These are phyloP conservation scores for Panulirus ornatus DNA, from an alignment of 1,140 invertebrate species.

Conservation along the genomic window DNA sequence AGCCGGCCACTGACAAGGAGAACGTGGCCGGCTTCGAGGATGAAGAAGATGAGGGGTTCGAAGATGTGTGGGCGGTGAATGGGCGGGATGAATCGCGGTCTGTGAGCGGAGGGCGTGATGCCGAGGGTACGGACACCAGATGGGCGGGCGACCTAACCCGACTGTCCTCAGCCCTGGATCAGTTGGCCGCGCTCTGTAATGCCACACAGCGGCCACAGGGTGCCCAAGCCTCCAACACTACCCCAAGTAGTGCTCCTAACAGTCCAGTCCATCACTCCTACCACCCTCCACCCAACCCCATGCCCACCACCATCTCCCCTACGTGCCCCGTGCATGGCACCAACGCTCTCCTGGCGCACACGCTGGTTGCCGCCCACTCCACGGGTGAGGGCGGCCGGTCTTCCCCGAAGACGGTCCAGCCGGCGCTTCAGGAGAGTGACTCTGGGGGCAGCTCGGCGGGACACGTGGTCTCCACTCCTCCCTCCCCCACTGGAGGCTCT, in stretches of 20 bases:
- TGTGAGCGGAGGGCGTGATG: conserved; percentile 33
- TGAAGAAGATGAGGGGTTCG: conserved; percentile 66
- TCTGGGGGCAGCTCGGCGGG: conserved; percentile 58
- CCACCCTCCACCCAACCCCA: conserved; percentile 37
- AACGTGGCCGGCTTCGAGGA: conserved; percentile 39
- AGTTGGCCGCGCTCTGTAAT: conserved; percentile 62
- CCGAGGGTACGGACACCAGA: conserved; percentile 35
- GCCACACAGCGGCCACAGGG: conserved; percentile 50
- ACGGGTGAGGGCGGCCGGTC: conserved; percentile 19
- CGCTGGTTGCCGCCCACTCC: neutral
- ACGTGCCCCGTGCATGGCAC: conserved; percentile 61
- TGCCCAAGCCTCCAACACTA: neutral
- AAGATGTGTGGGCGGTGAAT: conserved; percentile 60
- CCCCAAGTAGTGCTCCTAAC: neutral
- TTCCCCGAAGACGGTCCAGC: conserved; percentile 9
- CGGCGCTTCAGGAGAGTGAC: conserved; percentile 42
- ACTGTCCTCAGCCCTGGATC: conserved; percentile 61
- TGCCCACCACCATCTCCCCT: conserved; percentile 54
- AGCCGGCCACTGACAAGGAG: conserved; percentile 61
- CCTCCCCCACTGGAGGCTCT: conserved; percentile 35
- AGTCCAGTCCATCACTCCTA: neutral
- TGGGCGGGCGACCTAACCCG: conserved; percentile 64
- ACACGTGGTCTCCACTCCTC: conserved; percentile 40
- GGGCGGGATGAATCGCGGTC: conserved; percentile 46
- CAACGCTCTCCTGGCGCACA: conserved; percentile 41